Evolutionary conservation across 2,888 invertebrate species (phyloP), one percentile per base, ranked within the genome.

Genomic region (Perithous albicinctus): DNA sequence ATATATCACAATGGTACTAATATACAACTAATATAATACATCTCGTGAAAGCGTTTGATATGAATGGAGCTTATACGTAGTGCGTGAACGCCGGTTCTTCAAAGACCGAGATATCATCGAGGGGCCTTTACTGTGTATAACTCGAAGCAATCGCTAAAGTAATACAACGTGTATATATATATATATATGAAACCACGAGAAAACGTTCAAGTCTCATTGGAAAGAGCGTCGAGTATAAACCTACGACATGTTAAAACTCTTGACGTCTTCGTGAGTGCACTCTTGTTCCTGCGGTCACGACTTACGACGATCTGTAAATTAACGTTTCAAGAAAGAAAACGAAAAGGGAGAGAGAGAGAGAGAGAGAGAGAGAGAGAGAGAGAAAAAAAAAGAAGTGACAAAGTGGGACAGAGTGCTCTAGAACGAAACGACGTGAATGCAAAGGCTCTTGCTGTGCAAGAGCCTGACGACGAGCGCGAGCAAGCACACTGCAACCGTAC

Each of bases 211-310:
- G 76, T 48, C 66, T 3, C 35, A 20, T 43, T 70, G 46, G 78
- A 51, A 61, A 8, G 38, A 35, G n/a, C 3, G n/a, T n/a, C n/a
- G 35, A 23, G 38, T 46, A 20, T 32, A 18, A 2, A 54, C 56
- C 23, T 6, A 70, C 41, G 56, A 56, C 54, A 70, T 54, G 69
- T 70, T 70, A 56, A n/a, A 56, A 54, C 84, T 87, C 85, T 85
- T 87, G 88, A 90, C 86, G 85, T 86, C 74, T 86, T 81, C 79
- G 81, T 86, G 86, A 86, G 84, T 79, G 67, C 83, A 84, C 85
- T 81, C 73, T 77, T 77, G 84, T 59, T 69, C 64, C 79, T 84
- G 83, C 78, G 78, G 77, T 59, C 84, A 77, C 38, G 63, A 63
- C 63, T 63, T 41, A 63, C 80, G 82, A 85, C 85, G 82, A 88